A percentile compares a stretch with the other conserved stretches of the same genome.
These are phyloP conservation scores for Lasioglossum oenotherae DNA, from an alignment of 2,888 invertebrate species.

Conservation along the genomic window DNA sequence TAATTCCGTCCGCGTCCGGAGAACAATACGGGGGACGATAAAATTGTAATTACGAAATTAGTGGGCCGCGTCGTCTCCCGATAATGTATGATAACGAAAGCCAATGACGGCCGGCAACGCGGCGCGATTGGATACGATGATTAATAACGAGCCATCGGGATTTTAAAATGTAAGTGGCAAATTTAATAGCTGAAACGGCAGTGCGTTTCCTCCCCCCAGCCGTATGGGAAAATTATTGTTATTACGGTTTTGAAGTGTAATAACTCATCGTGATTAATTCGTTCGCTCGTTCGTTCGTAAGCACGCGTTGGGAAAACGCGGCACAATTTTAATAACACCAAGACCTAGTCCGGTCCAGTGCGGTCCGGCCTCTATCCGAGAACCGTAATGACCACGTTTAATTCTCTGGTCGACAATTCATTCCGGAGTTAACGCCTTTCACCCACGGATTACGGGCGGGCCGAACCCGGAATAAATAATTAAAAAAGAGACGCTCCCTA, in stretches of 20 bases:
- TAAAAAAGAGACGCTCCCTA: constrained; percentile 2
- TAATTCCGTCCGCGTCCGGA: neutral
- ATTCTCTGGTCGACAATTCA: constrained; percentile 40
- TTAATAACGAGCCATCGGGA: constrained; percentile 56
- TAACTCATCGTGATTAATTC: constrained; percentile 65
- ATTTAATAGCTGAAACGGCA: constrained; percentile 51
- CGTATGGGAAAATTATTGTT: constrained; percentile 58
- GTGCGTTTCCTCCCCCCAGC: constrained; percentile 12
- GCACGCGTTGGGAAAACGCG: constrained; percentile 19
- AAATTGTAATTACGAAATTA: constrained; percentile 32
- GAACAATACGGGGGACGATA: constrained; percentile 13
- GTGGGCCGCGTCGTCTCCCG: neutral
- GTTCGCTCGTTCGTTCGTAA: constrained; percentile 40
- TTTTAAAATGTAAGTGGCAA: constrained; percentile 52
- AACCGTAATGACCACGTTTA: constrained; percentile 27
- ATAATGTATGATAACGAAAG: constrained; percentile 43
- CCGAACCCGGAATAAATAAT: constrained; percentile 22
- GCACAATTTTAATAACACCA: constrained; percentile 56
- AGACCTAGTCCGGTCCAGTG: neutral
- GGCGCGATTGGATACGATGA: constrained; percentile 35
- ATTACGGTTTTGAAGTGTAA: constrained; percentile 58
- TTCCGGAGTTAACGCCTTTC: constrained; percentile 29
- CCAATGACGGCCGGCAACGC: constrained; percentile 29
- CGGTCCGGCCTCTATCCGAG: neutral
- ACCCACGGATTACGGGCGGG: neutral